Conservation (phyloP, 2,113 vertebrate genomes). For the Porphyrio hochstetteri region DNA sequence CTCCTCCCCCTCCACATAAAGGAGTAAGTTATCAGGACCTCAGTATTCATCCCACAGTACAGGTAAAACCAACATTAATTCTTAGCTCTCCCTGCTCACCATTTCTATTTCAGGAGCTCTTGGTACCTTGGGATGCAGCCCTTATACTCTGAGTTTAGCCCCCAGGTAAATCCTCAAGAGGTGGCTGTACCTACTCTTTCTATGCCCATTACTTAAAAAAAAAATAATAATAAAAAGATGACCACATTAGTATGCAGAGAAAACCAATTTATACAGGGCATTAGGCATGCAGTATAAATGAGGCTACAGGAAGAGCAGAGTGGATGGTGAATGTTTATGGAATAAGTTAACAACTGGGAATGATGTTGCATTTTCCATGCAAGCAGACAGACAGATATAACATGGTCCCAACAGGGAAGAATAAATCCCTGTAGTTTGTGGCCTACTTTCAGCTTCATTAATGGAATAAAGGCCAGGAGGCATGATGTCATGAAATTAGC, state of each 20-base stretch:
- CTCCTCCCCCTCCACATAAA: not conserved
- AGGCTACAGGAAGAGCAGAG: slow-evolving; percentile 40
- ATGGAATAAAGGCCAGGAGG: slow-evolving; percentile 74
- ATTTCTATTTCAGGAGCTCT: not conserved
- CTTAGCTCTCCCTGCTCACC: not conserved
- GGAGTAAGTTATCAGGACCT: not conserved
- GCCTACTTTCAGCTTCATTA: slow-evolving; percentile 76
- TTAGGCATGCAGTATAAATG: slow-evolving; percentile 65
- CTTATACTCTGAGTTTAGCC: not conserved
- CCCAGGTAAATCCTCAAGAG: not conserved
- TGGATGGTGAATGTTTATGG: slow-evolving; percentile 52
- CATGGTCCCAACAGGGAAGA: slow-evolving; percentile 55
- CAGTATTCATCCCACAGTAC: not conserved
- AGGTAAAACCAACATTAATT: slow-evolving; percentile 30
- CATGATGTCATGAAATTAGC: slow-evolving; percentile 77
- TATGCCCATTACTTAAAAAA: not conserved
- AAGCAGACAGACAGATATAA: slow-evolving; percentile 70
- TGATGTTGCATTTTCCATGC: slow-evolving; percentile 70
- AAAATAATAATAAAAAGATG: not conserved
- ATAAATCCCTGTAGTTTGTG: slow-evolving; percentile 67
- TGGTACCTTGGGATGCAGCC: not conserved
- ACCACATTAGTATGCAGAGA: slow-evolving; percentile 43
- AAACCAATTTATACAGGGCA: slow-evolving; percentile 55
- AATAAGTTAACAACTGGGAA: slow-evolving; percentile 68
- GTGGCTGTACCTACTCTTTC: not conserved